Conservation (phyloP, 2,113 vertebrate species). For the Turdus rufiventris region DNA sequence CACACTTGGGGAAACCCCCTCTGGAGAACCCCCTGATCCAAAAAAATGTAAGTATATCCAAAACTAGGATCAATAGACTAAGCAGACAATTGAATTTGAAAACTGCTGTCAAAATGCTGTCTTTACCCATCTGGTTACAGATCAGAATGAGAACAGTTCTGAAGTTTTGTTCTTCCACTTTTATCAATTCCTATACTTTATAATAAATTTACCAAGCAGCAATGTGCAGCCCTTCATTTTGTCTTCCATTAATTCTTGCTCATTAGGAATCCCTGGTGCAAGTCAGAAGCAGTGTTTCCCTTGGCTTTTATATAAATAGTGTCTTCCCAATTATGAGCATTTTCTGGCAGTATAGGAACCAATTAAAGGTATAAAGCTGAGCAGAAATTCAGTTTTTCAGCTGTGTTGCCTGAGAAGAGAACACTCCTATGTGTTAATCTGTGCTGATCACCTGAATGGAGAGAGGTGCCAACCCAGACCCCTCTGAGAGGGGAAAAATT, state of each 20-base stretch:
- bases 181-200: neutral
- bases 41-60: slow-evolving; percentile 68
- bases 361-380: neutral
- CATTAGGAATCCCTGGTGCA: neutral
- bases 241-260: neutral
- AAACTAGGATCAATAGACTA: neutral
- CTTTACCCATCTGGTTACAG: neutral
- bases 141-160: neutral
- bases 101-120: neutral
- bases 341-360: neutral
- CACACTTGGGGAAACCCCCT: neutral
- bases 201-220: neutral
- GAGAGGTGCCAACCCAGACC: neutral
- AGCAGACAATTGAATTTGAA: neutral
- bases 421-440: neutral
- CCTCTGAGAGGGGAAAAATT: neutral
- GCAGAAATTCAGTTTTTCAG: neutral
- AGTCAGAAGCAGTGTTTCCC: neutral
- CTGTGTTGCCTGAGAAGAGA: neutral
- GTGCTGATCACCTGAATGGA: neutral
- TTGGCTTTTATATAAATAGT: neutral
- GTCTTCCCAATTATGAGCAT: neutral
- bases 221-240: neutral
- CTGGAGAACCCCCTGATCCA: slow-evolving; percentile 15
- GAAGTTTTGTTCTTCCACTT: neutral